Conservation (phyloP, 2,113 vertebrate genomes). For the Zapornia atra region DNA sequence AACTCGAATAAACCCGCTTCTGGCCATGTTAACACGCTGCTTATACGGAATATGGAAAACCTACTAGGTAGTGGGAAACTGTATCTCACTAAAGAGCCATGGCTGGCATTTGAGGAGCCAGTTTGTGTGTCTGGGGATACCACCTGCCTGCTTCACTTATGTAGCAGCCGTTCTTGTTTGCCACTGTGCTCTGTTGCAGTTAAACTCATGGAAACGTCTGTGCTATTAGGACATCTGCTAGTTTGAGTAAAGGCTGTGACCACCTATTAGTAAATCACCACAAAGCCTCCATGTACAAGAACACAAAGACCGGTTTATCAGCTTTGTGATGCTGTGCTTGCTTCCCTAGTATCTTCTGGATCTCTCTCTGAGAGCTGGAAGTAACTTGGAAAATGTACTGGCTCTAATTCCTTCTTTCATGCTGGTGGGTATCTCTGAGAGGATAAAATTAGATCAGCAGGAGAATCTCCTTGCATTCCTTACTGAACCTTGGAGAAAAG, state of each 20-base stretch:
- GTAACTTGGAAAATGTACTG: conserved; percentile 3
- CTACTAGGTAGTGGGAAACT: not conserved
- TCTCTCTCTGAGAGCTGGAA: conserved; percentile 15
- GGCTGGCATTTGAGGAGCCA: not conserved
- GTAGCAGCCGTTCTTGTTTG: not conserved
- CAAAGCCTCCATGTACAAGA: not conserved
- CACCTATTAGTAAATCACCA: not conserved
- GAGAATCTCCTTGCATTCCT: conserved; percentile 48
- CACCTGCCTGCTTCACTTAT: not conserved
- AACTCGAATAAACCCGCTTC: not conserved
- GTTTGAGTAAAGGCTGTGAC: not conserved
- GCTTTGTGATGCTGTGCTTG: not conserved
- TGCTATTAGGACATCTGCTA: not conserved
- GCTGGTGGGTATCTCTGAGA: not conserved
- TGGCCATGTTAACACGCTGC: not conserved
- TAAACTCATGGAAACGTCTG: not conserved
- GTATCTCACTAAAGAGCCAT: not conserved
- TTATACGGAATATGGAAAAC: not conserved
- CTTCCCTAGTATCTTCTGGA: not conserved
- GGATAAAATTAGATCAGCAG: conserved; percentile 49
- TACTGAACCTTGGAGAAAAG: conserved; percentile 29
- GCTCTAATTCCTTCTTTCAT: conserved; percentile 14
- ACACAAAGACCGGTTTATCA: not conserved
- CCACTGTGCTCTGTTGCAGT: not conserved
- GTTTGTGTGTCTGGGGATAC: not conserved